Conservation (phyloP, 64 coral and sea anemone genomes). For the Pocillopora damicornis region DNA sequence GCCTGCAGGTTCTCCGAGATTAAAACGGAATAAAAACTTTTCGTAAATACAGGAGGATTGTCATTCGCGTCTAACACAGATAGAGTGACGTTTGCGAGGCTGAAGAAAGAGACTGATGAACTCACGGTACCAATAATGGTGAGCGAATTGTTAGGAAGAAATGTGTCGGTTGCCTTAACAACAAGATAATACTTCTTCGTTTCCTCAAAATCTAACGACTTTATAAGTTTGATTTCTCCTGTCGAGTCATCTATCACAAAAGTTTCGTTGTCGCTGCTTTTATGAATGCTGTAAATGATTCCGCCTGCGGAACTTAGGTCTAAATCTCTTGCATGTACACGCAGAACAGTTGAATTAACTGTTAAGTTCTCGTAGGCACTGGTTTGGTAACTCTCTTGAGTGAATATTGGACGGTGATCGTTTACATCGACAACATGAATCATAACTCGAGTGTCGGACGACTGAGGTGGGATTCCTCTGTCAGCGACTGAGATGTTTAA, state of each 20-base stretch:
- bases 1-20: slow-evolving; percentile 40
- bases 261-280: slow-evolving; percentile 22
- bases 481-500: slow-evolving; percentile 57
- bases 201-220: slow-evolving; percentile 43
- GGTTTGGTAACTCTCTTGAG: slow-evolving; percentile 49
- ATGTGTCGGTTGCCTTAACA: slow-evolving; percentile 49
- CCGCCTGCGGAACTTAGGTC: slow-evolving; percentile 35
- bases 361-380: slow-evolving; percentile 53
- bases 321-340: slow-evolving; percentile 39
- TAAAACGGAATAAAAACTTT: slow-evolving; percentile 19
- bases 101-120: slow-evolving; percentile 33
- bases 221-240: slow-evolving; percentile 37
- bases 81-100: slow-evolving; percentile 39
- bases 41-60: slow-evolving; percentile 34
- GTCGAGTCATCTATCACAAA: slow-evolving; percentile 43
- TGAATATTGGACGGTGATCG: slow-evolving; percentile 58
- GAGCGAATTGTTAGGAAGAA: slow-evolving; percentile 10
- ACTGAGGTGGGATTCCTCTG: slow-evolving; percentile 25
- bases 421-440: slow-evolving; percentile 47
- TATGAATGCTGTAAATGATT: slow-evolving; percentile 20
- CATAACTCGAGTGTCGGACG: slow-evolving; percentile 17
- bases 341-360: slow-evolving; percentile 40
- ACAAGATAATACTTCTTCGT: slow-evolving; percentile 22
- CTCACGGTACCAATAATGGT: background rate
- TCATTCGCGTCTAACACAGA: slow-evolving; percentile 51